These are phyloP conservation scores for Scelioninae gen. 2 DNA, from an alignment of 2,888 invertebrate species.

Conservation along the genomic window DNA sequence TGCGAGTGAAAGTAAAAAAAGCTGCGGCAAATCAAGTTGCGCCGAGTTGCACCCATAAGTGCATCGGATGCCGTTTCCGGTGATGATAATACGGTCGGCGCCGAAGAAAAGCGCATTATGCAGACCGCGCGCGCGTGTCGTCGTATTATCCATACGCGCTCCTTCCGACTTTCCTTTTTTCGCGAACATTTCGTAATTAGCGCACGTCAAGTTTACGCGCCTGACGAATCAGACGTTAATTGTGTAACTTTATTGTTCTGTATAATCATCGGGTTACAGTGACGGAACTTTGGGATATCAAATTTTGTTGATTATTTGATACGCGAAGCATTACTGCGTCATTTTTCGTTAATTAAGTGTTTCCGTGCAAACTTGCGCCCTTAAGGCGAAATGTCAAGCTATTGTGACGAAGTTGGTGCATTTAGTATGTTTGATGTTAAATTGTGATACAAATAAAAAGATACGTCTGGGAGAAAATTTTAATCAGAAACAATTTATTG, in stretches of 20 bases:
- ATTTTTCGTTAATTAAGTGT: neutral
- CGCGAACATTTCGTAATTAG: slow-evolving; percentile 23
- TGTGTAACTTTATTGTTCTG: slow-evolving; percentile 11
- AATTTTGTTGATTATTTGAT: neutral
- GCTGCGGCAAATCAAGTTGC: slow-evolving; percentile 40
- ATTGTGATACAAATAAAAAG: no score
- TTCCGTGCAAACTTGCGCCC: no score
- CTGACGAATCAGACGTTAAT: slow-evolving; percentile 20
- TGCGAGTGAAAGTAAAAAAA: slow-evolving; percentile 34
- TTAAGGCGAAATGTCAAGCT: no score
- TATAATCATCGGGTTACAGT: neutral
- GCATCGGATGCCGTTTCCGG: slow-evolving; percentile 26
- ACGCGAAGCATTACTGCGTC: no score
- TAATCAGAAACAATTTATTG: no score
- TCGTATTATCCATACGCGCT: slow-evolving; percentile 2
- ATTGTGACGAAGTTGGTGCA: no score
- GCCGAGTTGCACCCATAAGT: slow-evolving; percentile 26
- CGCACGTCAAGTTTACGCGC: slow-evolving; percentile 8
- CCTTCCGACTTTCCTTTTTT: neutral
- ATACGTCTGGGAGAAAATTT: no score
- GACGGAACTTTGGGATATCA: neutral
- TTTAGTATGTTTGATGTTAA: no score
- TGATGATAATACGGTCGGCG: slow-evolving; percentile 30
- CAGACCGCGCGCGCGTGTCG: neutral
- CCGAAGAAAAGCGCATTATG: slow-evolving; percentile 38